Base-by-base conservation (phyloP, 2,888 invertebrate genomes). In the Smittia aterrima region DNA sequence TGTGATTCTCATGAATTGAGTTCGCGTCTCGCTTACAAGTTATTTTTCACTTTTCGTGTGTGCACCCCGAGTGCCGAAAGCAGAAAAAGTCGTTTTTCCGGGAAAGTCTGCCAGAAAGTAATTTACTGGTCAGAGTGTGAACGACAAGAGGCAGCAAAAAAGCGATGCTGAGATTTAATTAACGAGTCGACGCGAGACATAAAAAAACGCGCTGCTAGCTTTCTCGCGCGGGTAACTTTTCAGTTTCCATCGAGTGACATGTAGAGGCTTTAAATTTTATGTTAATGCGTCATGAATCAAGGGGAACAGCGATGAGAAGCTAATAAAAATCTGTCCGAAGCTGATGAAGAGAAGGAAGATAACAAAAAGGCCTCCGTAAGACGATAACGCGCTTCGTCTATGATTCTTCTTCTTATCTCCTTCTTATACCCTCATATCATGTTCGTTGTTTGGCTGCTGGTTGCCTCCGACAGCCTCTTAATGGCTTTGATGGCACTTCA, bases 91-190 rank as follows among this genome's bases (percentile, higher is more conserved):
- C 47, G 32, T 47, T 16, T 53, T 70, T 70, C 70, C 41, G 70
- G 47, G 70, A 70, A 70, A 70, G 70, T 70, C 70, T 54, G 70
- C 32, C 47, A 54, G 22, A 70, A 32, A 53, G 68, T 27, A 72
- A 72, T 72, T 72, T 72, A 72, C 58, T 72, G 72, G 58, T 62
- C 62, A 72, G 62, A 72, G 72, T 72, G 72, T 72, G 72, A 72
- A 72, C 54, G 72, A 62, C 72, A 72, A 62, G 72, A 62, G 70
- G 70, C 70, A 71, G 47, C 47, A 54, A 71, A 71, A 71, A 71
- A 70, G 22, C 47, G 47, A 66, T 38, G 24, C 32, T 18, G 27
- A 72, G 72, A 72, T 72, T 72, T 72, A 72, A 72, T 72, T 72
- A 72, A 72, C 72, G 58, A 72, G 58, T 72, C 72, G 40, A 54